Evolutionary conservation across 2,797 vertebrate species (phyloP).

Genomic region (Yasuhikotakia modesta): DNA sequence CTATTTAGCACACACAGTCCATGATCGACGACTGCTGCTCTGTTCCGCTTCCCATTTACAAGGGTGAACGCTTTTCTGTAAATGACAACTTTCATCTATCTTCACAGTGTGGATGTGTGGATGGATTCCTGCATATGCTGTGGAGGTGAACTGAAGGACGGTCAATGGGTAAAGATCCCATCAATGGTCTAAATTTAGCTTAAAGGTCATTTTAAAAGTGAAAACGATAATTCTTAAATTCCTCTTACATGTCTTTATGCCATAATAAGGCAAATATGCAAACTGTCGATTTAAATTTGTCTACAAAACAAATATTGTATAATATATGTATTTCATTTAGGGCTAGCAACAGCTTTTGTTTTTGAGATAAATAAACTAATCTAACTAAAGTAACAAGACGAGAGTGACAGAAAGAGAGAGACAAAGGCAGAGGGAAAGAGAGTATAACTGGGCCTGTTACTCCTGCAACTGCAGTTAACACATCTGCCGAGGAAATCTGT

Average conservation of each 20-base stretch:
- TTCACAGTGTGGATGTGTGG: not conserved
- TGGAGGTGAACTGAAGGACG: not conserved
- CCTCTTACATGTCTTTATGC: not conserved
- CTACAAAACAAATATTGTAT: too few relatives aligned
- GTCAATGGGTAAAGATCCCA: slow-evolving; percentile 1
- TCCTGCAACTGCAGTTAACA: too few relatives aligned
- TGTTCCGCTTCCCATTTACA: slow-evolving; percentile 21
- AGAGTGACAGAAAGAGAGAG: too few relatives aligned
- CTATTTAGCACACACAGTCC: slow-evolving; percentile 14
- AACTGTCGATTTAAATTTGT: too few relatives aligned
- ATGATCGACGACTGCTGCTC: not conserved
- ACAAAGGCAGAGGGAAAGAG: too few relatives aligned
- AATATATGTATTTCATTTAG: too few relatives aligned
- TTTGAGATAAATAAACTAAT: too few relatives aligned
- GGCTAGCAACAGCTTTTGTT: too few relatives aligned
- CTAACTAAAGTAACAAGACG: too few relatives aligned
- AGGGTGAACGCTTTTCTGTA: slow-evolving; percentile 5
- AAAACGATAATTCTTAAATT: not conserved
- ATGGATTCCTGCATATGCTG: not conserved
- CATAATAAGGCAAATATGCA: not conserved
- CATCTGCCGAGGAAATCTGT: too few relatives aligned
- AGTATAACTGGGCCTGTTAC: too few relatives aligned
- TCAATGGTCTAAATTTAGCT: not conserved
- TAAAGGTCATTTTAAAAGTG: not conserved
- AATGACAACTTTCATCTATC: not conserved